Conservation (phyloP, 2,797 vertebrate species). For the Sebastolobus altivelis region DNA sequence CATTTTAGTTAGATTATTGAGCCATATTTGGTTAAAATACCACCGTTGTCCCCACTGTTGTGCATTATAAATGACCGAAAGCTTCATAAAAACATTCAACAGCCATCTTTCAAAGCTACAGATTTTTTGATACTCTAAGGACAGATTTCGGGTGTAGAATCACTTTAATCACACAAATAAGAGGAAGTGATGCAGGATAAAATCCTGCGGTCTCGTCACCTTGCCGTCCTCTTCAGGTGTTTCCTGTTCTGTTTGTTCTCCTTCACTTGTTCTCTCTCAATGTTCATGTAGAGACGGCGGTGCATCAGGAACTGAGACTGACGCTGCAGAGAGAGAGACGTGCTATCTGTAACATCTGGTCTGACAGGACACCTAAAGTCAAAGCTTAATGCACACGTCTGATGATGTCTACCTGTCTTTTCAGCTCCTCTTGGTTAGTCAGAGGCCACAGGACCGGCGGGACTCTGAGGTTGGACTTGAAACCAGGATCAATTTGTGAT, state of each 20-base stretch:
- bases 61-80: neutral
- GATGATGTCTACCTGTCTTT: conserved; percentile 83
- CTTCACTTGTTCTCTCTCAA: conserved; percentile 90
- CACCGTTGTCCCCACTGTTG: neutral
- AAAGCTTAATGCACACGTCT: conserved; percentile 17
- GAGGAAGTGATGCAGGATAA: conserved; percentile 10
- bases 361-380: neutral
- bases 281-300: conserved; percentile 89
- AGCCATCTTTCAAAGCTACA: neutral
- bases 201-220: conserved; percentile 73
- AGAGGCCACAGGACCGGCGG: conserved; percentile 81
- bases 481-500: conserved; percentile 30
- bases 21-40: neutral
- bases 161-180: neutral
- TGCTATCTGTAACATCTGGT: neutral
- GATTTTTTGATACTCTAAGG: neutral
- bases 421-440: conserved; percentile 85
- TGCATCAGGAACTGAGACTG: conserved; percentile 88
- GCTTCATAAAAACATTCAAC: neutral
- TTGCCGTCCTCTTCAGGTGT: conserved; percentile 84
- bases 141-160: neutral
- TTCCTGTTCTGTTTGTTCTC: conserved; percentile 86
- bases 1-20: neutral
- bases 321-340: conserved; percentile 76
- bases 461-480: conserved; percentile 43